Base-by-base conservation (phyloP, 1,140 invertebrate genomes). In the Pachypsylla venusta region DNA sequence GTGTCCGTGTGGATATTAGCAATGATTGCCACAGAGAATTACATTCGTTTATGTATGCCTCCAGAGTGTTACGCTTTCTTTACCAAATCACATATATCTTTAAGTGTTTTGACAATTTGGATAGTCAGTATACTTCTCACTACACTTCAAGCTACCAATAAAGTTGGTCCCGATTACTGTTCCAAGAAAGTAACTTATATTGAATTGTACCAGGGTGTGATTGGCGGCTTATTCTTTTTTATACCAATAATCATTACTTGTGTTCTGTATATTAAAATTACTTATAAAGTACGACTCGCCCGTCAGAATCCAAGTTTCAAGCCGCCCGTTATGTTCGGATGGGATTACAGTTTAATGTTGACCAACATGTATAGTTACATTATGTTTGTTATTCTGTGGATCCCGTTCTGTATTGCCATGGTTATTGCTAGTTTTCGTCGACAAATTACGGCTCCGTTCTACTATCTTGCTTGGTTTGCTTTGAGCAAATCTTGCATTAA, bases 401-500 rank as follows among this genome's bases (percentile, higher is more conserved):
- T 79, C n/a, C 84, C 84, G 0, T 82, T 83, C 58, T 74, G 80
- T 0, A 64, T 80, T 0, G 70, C 79, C 1, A 62, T 78, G 7
- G 74, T 74, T 58, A 59, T 80, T 1, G 77, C 75, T 56, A 48
- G 42, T 19, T 48, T 48, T 19, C 42, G 42, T 22, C 42, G n/a
- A 3, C 42, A 48, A 4, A 48, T 48, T 19, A 48, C 1, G 24
- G 67, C 73, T 0, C 65, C 79, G 7, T 79, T 81, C 64, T 82
- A 85, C 65, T 77, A 81, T 58, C 67, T 79, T 4, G 79, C 79
- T 4, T 86, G 82, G 80, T 69, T 85, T 39, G 83, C 79, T 0
- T 69, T 85, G 1, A 77, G 75, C 53, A 84, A 86, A 61, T 82
- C 82, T 0, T 81, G 82, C 57, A 67, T 84, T 39, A 81, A 81